Evolutionary conservation across 2,113 vertebrate genomes (phyloP), one percentile per base, ranked within the genome.

Genomic region (Eupsittula cactorum): DNA sequence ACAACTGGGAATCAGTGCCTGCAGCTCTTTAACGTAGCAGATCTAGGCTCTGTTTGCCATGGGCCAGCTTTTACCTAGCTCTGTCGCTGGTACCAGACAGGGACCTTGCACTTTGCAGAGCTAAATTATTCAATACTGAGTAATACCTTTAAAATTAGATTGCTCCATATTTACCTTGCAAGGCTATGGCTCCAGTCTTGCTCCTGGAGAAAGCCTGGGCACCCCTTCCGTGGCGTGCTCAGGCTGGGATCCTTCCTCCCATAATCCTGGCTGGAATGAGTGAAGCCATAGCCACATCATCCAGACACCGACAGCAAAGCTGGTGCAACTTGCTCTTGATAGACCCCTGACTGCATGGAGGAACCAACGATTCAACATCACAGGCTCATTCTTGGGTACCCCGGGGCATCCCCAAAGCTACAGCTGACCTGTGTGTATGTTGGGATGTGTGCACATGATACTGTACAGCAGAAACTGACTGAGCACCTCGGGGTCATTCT

Each of bases 141-240:
- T 69, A 31, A 49, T 49, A 28, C 44, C 21, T 85, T 55, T 68
- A 55, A 64, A 82, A 89, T 31, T 16, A 55, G 16, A 11, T 73
- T 77, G 11, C 6, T 77, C 86, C 5, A 1, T 82, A 76, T 41
- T 82, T 89, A 75, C 14, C 17, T 82, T 60, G 50, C n/a, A 63
- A 92, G 47, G 39, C 41, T 76, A 18, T 15, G 27, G 19, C 35
- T 77, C 64, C 46, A 25, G 19, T 57, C 42, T 88, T 70, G 55
- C n/a, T 39, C 33, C 19, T 17, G 25, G 37, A 77, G 67, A 53
- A 76, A 86, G 41, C 3, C 31, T 2, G 11, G 33, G 57, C 31
- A 29, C 5, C 13, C 6, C 13, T 90, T 63, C 27, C 23, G 4
- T 0, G 0, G 10, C 2, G 0, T 37, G 8, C 35, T 68, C 16